A percentile compares a stretch with the other conserved stretches of the same genome.
These are phyloP conservation scores for Platichthys stellatus DNA, from an alignment of 2,113 vertebrate species.

Conservation along the genomic window DNA sequence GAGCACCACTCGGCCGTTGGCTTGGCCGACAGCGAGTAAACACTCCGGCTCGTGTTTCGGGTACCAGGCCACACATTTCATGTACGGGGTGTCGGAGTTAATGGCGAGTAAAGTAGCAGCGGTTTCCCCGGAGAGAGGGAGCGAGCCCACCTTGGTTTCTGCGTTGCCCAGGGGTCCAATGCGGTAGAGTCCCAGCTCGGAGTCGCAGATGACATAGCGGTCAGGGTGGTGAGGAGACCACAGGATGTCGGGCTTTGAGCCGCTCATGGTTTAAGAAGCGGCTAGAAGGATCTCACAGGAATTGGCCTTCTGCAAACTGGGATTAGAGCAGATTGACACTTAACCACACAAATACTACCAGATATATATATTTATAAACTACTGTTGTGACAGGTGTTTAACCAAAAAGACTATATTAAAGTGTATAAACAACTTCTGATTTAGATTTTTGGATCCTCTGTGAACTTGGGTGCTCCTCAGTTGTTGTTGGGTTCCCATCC, in stretches of 20 bases:
- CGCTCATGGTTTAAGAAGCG: slow-evolving; percentile 86
- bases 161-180: slow-evolving; percentile 89
- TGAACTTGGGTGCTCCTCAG: too few relatives aligned
- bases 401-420: too few relatives aligned
- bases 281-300: slow-evolving; percentile 27
- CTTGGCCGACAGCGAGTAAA: slow-evolving; percentile 95
- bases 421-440: too few relatives aligned
- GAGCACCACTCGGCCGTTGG: slow-evolving; percentile 96
- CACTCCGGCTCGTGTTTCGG: slow-evolving; percentile 96
- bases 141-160: slow-evolving; percentile 90
- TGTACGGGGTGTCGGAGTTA: slow-evolving; percentile 96
- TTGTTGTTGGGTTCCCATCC: too few relatives aligned
- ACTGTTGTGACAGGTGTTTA: neutral
- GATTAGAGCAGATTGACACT: neutral
- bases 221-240: slow-evolving; percentile 98
- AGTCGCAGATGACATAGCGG: slow-evolving; percentile 96
- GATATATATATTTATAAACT: too few relatives aligned
- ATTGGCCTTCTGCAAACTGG: slow-evolving; percentile 19
- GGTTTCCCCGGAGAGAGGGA: slow-evolving; percentile 91
- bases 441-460: too few relatives aligned
- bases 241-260: slow-evolving; percentile 96
- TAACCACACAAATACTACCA: neutral
- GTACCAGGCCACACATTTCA: slow-evolving; percentile 99
- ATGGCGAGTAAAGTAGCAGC: slow-evolving; percentile 93
- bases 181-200: slow-evolving; percentile 94